A percentile compares a stretch with the other conserved stretches of the same genome.
Evolutionary conservation across 2,888 invertebrate genomes (phyloP).

Genomic region (Helicoverpa assulta): DNA sequence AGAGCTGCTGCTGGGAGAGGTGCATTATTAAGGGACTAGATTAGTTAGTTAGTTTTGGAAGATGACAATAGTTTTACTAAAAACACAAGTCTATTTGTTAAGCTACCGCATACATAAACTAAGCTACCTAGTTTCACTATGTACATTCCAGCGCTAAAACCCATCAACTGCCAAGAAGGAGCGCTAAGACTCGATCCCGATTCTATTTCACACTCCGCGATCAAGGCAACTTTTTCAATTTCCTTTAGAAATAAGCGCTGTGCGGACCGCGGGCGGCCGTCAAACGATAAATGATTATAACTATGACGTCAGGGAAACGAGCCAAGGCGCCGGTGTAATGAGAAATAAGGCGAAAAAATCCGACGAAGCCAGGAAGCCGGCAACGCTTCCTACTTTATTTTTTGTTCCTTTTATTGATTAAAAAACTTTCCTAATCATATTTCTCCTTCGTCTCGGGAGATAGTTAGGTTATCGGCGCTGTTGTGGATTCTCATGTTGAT

Average conservation of each 20-base stretch:
- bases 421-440: constrained; percentile 87
- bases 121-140: neutral
- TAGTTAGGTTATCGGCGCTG: constrained; percentile 67
- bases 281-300: constrained; percentile 89
- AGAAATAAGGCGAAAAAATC: constrained; percentile 80
- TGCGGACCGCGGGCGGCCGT: constrained; percentile 78
- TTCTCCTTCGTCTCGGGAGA: constrained; percentile 68
- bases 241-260: constrained; percentile 76
- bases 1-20: too few relatives aligned
- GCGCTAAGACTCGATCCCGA: constrained; percentile 64
- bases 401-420: constrained; percentile 83
- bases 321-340: constrained; percentile 79
- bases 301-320: constrained; percentile 85
- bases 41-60: too few relatives aligned
- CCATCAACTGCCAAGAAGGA: constrained; percentile 49
- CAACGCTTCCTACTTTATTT: constrained; percentile 66
- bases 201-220: constrained; percentile 75
- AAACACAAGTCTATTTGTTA: too few relatives aligned
- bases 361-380: constrained; percentile 62
- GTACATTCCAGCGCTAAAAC: constrained; percentile 49
- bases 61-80: too few relatives aligned
- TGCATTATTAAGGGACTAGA: too few relatives aligned
- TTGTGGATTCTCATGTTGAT: constrained; percentile 59
- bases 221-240: constrained; percentile 86
- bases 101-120: too few relatives aligned